Percentiles rank a stretch among this genome's conserved stretches.
phyloP scores from a whole-genome alignment of 2,888 invertebrate genomes.

The Parnassius apollo region DNA sequence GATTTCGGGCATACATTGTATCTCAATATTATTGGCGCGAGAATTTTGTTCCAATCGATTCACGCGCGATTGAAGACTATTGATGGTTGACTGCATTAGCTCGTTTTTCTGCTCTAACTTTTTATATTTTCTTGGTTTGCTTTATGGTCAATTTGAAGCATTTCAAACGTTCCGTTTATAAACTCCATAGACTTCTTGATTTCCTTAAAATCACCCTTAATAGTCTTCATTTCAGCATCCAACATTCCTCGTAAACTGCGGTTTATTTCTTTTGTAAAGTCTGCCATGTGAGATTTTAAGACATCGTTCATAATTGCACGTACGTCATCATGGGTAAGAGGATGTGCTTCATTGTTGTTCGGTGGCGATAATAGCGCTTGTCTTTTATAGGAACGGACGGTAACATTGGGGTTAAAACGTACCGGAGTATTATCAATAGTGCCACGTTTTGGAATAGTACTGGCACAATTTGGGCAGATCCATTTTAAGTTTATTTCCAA shows the following conservation, averaged over 20 bases:
- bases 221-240: too few species aligned
- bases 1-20: constrained; percentile 7
- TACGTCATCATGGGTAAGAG: constrained; percentile 1
- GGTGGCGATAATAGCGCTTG: constrained; percentile 6
- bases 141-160: too few species aligned
- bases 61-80: constrained; percentile 4
- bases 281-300: background rate
- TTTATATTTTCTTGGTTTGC: constrained; percentile 1
- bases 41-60: constrained; percentile 9
- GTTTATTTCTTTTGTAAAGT: background rate
- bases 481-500: background rate
- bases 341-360: background rate
- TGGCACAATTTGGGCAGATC: constrained; percentile 1
- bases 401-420: constrained; percentile 5
- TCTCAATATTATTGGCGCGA: constrained; percentile 5
- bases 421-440: constrained; percentile 4
- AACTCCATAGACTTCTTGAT: too few species aligned
- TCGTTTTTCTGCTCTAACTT: constrained; percentile 1
- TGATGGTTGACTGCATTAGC: background rate
- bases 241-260: background rate
- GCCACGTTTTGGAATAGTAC: background rate
- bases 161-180: too few species aligned
- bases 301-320: constrained; percentile 4
- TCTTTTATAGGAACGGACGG: background rate
- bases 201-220: too few species aligned